Conservation (phyloP, 2,113 vertebrate genomes). For the Chaetorhynchus papuensis region DNA sequence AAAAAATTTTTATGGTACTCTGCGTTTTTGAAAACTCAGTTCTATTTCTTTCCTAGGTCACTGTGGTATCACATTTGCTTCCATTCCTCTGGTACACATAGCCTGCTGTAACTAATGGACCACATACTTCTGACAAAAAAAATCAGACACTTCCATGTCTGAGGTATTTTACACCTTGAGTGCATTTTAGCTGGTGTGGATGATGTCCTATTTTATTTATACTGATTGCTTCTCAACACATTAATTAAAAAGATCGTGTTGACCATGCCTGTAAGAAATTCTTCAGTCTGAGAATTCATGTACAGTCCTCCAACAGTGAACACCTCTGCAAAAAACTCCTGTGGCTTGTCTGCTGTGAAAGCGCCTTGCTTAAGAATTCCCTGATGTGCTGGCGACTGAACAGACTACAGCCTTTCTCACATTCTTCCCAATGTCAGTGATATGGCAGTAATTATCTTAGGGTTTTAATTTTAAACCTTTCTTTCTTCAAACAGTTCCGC, state of each 20-base stretch:
- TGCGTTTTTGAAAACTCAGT: not conserved
- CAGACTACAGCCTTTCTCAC: not conserved
- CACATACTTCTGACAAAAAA: not conserved
- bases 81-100: not conserved
- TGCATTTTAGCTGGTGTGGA: not conserved
- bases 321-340: not conserved
- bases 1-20: not conserved
- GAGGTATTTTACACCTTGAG: not conserved
- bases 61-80: not conserved
- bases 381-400: not conserved
- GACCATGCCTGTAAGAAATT: not conserved
- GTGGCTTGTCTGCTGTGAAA: not conserved
- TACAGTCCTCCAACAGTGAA: not conserved
- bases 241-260: not conserved
- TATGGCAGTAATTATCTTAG: not conserved
- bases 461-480: not conserved
- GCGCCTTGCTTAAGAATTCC: not conserved
- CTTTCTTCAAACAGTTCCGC: not conserved
- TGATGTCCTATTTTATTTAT: not conserved
- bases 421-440: not conserved
- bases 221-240: not conserved
- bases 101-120: not conserved
- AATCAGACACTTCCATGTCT: not conserved
- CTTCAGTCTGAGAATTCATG: not conserved
- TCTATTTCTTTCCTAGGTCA: not conserved